phyloP scores from a whole-genome alignment of 1,140 invertebrate genomes.

The Cherax destructor region DNA sequence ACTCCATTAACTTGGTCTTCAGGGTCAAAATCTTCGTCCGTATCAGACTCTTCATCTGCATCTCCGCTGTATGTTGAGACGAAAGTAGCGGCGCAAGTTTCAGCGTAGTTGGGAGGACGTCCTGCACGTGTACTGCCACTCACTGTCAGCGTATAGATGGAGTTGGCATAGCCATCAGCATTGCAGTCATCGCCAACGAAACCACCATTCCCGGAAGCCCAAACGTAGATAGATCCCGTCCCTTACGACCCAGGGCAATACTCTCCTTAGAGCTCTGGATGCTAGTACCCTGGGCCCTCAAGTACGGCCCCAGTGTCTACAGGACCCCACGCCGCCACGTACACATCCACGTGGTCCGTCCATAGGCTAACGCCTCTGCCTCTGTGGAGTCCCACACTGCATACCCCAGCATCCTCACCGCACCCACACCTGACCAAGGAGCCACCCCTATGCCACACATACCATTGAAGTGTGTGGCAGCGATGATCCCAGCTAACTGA shows the following conservation, averaged over 20 bases:
- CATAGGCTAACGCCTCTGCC: constrained; percentile 43
- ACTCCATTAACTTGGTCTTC: constrained; percentile 49
- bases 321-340: constrained; percentile 57
- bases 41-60: constrained; percentile 5
- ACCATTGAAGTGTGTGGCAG: constrained; percentile 73
- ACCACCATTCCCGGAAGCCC: constrained; percentile 98
- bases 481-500: constrained; percentile 73
- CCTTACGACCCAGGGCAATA: constrained; percentile 85
- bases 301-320: constrained; percentile 54
- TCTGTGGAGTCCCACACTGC: constrained; percentile 45
- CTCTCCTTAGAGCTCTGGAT: constrained; percentile 33
- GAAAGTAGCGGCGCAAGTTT: constrained; percentile 54
- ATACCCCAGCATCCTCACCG: constrained; percentile 50
- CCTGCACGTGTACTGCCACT: constrained; percentile 50
- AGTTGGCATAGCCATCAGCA: constrained; percentile 99
- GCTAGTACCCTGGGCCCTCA: constrained; percentile 53
- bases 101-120: constrained; percentile 43
- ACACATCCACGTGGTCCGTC: constrained; percentile 59
- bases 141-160: constrained; percentile 91
- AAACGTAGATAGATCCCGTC: constrained; percentile 97
- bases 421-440: constrained; percentile 57
- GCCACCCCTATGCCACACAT: constrained; percentile 74
- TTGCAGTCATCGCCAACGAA: constrained; percentile 96
- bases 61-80: constrained; percentile 62
- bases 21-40: constrained; percentile 31